Conservation (phyloP, 2,797 vertebrate genomes). For the Muraenolepis orangiensis region DNA sequence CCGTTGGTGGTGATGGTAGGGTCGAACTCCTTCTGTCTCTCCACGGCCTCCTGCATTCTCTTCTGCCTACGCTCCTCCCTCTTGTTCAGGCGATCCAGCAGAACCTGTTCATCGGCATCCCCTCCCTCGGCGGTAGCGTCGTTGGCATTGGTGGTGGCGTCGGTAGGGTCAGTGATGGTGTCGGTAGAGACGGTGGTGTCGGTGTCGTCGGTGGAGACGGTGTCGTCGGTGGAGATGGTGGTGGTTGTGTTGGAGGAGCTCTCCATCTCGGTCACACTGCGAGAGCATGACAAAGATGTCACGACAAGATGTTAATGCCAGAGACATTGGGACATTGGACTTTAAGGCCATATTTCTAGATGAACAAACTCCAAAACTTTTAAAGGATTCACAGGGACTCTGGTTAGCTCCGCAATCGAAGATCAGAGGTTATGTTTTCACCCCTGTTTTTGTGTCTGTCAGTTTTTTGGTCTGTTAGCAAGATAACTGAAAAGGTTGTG, state of each 20-base stretch:
- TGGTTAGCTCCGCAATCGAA: too few species aligned
- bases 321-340: too few species aligned
- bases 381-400: too few species aligned
- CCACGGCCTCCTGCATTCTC: conserved; percentile 88
- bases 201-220: not conserved
- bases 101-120: conserved; percentile 75
- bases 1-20: conserved; percentile 65
- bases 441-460: too few species aligned
- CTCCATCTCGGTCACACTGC: not conserved
- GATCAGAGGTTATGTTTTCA: too few species aligned
- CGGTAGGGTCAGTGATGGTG: too few species aligned
- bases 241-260: not conserved
- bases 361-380: too few species aligned
- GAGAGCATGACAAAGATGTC: not conserved
- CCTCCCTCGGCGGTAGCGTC: conserved; percentile 65
- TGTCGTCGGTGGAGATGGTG: not conserved
- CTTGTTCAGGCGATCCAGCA: conserved; percentile 86
- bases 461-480: too few species aligned
- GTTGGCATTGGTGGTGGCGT: conserved; percentile 60
- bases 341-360: too few species aligned
- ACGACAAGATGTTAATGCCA: too few species aligned
- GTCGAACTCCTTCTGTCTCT: conserved; percentile 89
- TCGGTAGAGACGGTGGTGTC: not conserved
- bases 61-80: conserved; percentile 90
- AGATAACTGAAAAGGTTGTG: too few species aligned